Conservation (phyloP, 2,113 vertebrate species). For the Tretioscincus oriximinensis region DNA sequence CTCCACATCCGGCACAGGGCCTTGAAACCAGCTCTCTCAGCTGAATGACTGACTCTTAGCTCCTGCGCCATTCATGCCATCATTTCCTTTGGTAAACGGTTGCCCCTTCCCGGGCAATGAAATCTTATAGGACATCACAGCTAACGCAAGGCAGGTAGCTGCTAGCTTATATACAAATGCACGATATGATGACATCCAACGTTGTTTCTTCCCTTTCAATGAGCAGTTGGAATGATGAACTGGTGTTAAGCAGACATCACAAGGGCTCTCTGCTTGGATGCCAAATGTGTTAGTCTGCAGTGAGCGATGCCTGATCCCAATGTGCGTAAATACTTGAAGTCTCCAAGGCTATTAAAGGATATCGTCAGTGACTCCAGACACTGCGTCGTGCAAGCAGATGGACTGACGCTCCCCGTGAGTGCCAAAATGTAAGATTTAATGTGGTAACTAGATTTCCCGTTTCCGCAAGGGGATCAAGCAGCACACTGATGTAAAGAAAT, state of each 20-base stretch:
- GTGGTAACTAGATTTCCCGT: constrained; percentile 59
- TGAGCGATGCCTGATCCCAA: constrained; percentile 49
- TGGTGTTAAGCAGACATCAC: neutral
- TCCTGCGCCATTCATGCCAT: too few species aligned
- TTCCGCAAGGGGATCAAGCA: constrained; percentile 41
- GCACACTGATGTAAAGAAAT: neutral
- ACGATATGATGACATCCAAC: neutral
- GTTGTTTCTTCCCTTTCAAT: neutral
- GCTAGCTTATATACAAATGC: neutral
- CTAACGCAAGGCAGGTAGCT: too few species aligned
- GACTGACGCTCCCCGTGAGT: constrained; percentile 51
- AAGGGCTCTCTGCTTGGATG: constrained; percentile 23
- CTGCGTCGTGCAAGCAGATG: constrained; percentile 67
- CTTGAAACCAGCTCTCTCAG: too few species aligned
- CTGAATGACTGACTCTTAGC: too few species aligned
- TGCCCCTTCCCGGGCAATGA: too few species aligned
- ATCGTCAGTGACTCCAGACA: constrained; percentile 53
- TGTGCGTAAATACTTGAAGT: constrained; percentile 63
- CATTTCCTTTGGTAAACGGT: too few species aligned
- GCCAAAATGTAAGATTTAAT: constrained; percentile 60
- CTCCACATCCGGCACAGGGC: too few species aligned
- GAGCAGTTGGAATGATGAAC: neutral
- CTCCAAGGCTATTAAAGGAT: constrained; percentile 64
- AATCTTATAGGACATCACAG: too few species aligned
- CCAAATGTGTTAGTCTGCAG: constrained; percentile 55